phyloP scores from a whole-genome alignment of 2,797 vertebrate species.

The Menidia menidia region DNA sequence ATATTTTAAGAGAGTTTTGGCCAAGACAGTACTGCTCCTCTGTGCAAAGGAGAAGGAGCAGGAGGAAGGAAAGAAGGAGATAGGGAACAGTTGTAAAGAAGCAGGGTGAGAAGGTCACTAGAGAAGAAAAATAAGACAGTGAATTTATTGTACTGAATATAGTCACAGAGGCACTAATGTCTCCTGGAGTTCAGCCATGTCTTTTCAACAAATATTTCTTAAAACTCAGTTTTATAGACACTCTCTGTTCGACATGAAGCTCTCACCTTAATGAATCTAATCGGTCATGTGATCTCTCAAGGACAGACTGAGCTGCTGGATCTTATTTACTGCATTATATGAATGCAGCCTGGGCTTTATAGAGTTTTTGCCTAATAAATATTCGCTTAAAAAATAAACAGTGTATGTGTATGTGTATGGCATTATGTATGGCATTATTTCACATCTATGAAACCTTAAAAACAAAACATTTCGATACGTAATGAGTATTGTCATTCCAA shows the following conservation, averaged over 20 bases:
- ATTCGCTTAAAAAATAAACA: slow-evolving; percentile 48
- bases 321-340: neutral
- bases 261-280: slow-evolving; percentile 3
- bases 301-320: neutral
- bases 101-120: slow-evolving; percentile 19
- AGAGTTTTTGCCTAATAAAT: slow-evolving; percentile 24
- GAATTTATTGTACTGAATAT: slow-evolving; percentile 24
- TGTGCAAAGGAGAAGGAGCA: slow-evolving; percentile 36
- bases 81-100: slow-evolving; percentile 29
- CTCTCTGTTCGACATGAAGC: neutral
- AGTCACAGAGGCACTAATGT: slow-evolving; percentile 21
- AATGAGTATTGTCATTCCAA: neutral
- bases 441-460: slow-evolving; percentile 13
- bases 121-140: slow-evolving; percentile 38
- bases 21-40: slow-evolving; percentile 56
- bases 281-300: slow-evolving; percentile 5
- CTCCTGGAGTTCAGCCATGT: slow-evolving; percentile 31
- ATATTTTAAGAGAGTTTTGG: slow-evolving; percentile 66
- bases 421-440: slow-evolving; percentile 22
- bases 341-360: slow-evolving; percentile 9
- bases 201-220: slow-evolving; percentile 27
- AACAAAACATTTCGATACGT: slow-evolving; percentile 16
- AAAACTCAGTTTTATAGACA: neutral
- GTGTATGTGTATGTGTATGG: no score
- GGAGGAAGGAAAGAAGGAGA: slow-evolving; percentile 28